A percentile compares a stretch with the other conserved stretches of the same genome.
These are phyloP conservation scores for Calidris pygmaea DNA, from an alignment of 2,113 vertebrate genomes.

Conservation along the genomic window DNA sequence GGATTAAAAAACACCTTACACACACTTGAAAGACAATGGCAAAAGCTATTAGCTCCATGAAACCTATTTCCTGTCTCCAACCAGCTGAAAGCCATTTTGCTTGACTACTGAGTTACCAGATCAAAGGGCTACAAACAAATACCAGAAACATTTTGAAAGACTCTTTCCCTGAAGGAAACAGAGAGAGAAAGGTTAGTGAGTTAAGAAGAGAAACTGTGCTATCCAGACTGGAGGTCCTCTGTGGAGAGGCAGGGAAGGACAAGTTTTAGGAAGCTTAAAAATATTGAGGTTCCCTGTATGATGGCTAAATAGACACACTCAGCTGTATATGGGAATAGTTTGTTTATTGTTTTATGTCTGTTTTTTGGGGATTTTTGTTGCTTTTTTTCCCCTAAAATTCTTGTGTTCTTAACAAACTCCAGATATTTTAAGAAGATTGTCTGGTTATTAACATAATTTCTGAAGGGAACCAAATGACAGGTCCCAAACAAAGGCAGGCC, in stretches of 20 bases:
- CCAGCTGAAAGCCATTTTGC: background rate
- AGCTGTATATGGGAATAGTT: background rate
- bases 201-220: background rate
- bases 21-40: constrained; percentile 5
- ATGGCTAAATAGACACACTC: background rate
- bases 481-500: background rate
- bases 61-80: background rate
- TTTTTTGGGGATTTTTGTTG: background rate
- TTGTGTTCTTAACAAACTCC: background rate
- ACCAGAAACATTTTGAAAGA: background rate
- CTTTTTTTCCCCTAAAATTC: background rate
- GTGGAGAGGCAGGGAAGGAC: background rate
- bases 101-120: background rate
- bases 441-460: background rate
- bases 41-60: background rate
- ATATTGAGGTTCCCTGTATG: background rate
- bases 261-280: background rate
- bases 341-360: background rate
- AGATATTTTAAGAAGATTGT: background rate
- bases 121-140: background rate
- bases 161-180: background rate
- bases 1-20: background rate
- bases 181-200: background rate
- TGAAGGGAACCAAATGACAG: background rate
- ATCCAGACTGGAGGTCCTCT: background rate